Evolutionary conservation across 1,140 invertebrate species (phyloP), one percentile per base, ranked within the genome.

Genomic region (Nilaparvata lugens): DNA sequence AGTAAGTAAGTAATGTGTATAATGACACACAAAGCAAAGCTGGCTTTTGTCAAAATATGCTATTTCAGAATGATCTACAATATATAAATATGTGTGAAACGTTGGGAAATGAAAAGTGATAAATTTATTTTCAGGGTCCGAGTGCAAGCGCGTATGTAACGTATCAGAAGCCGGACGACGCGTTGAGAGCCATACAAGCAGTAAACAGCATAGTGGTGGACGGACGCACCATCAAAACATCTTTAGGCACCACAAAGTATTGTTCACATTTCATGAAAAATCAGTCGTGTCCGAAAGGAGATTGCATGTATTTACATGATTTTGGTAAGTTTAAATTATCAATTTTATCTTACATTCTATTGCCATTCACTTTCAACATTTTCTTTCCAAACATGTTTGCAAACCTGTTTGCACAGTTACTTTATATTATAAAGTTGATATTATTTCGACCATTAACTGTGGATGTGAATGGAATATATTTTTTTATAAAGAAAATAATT

Each of bases 251-350:
- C 52, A 99, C 97, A 62, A 99, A 99, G 79, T 99, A 99, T 78
- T 99, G 97, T 83, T 97, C 95, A 74, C 94, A 97, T 78, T 99
- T 98, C 78, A 90, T 99, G 84, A 93, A 95, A 75, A 95, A 96
- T 77, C 89, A 94, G 73, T 83, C 89, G 63, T 99, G 97, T 81
- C 93, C 93, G 31, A 99, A 99, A 78, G 78, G 86, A 65, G 97
- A 99, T 77, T 99, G 97, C 80, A 99, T 99, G 96, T 99, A 99
- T 81, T 83, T 99, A 68, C 97, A 99, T 78, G 95, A 99, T 74
- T 81, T 97, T 74, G 96, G 91, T 79, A 72, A 68, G 68, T 38
- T 68, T 4, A 35, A 35, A 11, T 35, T 35, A 35, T 35, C 31
- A 6, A 2, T 35, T 11, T 11, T 11, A 35, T 35, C 1, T 6